phyloP scores from a whole-genome alignment of 1,140 invertebrate species.

The Ceratosolen solmsi region DNA sequence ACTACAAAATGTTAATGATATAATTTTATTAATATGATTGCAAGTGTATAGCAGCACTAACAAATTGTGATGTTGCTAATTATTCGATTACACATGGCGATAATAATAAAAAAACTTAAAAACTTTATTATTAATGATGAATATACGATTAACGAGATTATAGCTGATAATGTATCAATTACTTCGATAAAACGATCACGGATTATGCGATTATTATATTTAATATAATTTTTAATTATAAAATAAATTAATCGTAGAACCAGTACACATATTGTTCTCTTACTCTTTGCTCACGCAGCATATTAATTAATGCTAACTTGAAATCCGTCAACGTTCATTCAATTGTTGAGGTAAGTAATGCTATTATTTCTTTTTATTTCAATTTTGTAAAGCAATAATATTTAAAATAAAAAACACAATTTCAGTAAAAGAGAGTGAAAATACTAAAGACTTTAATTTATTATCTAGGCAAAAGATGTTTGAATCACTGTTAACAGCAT shows the following conservation, averaged over 20 bases:
- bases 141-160: constrained; percentile 63
- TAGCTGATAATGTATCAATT: constrained; percentile 63
- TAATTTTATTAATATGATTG: constrained; percentile 63
- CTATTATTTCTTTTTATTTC: too few relatives aligned
- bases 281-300: too few relatives aligned
- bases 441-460: too few relatives aligned
- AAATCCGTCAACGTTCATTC: too few relatives aligned
- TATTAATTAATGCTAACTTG: too few relatives aligned
- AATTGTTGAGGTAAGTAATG: too few relatives aligned
- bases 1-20: constrained; percentile 53
- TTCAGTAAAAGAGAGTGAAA: too few relatives aligned
- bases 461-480: too few relatives aligned
- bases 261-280: constrained; percentile 32
- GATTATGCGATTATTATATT: constrained; percentile 62
- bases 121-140: constrained; percentile 63
- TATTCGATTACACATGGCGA: constrained; percentile 57
- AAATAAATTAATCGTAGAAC: constrained; percentile 58
- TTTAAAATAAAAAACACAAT: too few relatives aligned
- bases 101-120: constrained; percentile 62
- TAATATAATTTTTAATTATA: constrained; percentile 64
- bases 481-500: too few relatives aligned
- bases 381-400: too few relatives aligned
- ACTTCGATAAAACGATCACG: constrained; percentile 58
- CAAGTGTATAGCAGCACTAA: constrained; percentile 64
- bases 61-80: constrained; percentile 64